Conservation (phyloP, 30 jellyfish, hydroid and myxozoan genomes). For the Chrysaora quinquecirrha region DNA sequence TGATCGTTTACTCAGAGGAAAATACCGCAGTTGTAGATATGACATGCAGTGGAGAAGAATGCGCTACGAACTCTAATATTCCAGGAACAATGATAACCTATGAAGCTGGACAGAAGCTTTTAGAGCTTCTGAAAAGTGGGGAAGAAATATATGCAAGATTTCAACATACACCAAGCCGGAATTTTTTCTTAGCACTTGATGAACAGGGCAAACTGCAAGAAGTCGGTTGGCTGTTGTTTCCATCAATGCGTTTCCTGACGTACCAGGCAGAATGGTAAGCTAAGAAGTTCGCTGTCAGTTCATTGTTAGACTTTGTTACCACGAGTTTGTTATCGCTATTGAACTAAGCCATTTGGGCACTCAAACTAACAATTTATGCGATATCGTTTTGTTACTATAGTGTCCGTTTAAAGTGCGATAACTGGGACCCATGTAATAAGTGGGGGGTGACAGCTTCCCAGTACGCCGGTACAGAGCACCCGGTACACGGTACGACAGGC, state of each 20-base stretch:
- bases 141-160: constrained; percentile 67
- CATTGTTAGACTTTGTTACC: background rate
- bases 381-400: too few species aligned
- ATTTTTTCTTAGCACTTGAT: constrained; percentile 91
- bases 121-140: constrained; percentile 41
- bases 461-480: too few species aligned
- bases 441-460: too few species aligned
- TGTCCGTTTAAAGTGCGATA: too few species aligned
- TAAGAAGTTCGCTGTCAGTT: background rate
- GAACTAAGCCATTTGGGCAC: too few species aligned
- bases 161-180: constrained; percentile 95
- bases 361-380: too few species aligned
- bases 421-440: too few species aligned
- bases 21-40: constrained; percentile 77
- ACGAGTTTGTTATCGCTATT: background rate
- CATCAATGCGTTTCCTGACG: constrained; percentile 90
- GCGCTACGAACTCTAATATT: constrained; percentile 68
- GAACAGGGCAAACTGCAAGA: constrained; percentile 97
- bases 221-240: constrained; percentile 95
- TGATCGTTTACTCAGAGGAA: constrained; percentile 69
- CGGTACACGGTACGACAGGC: too few species aligned
- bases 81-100: constrained; percentile 94
- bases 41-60: constrained; percentile 91
- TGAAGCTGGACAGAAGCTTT: constrained; percentile 70
- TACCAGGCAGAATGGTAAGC: constrained; percentile 97